Evolutionary conservation across 1,140 invertebrate genomes (phyloP), one percentile per base, ranked within the genome.

Genomic region (Lycorma delicatula): DNA sequence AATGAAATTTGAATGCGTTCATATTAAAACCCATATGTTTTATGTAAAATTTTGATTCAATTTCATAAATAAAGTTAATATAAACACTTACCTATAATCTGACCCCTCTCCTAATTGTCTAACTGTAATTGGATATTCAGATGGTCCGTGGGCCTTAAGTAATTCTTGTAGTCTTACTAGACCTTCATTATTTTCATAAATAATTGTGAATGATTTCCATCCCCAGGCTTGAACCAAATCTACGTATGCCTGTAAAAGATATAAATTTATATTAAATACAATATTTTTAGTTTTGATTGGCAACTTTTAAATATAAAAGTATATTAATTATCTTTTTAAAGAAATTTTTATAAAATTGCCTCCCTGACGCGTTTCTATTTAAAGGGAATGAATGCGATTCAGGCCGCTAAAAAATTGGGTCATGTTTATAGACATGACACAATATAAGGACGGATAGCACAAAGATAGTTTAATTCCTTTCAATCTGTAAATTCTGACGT

Each of bases 101-200:
- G 81, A 79, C 26, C 85, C 83, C 71, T 89, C 86, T 49, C 84
- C 85, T 20, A 91, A 73, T 67, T 91, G 88, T 57, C 86, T 76
- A 3, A 91, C 86, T 2, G 85, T 81, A 44, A 90, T 88, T 5
- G 87, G 87, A 72, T 85, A 83, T 63, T 89, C 86, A 28, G 84
- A 85, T 13, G 87, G 85, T 51, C 88, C 86, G 61, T 93, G 87
- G 9, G 89, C 86, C 74, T 95, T 95, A 9, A 98, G 77, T 34
- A 98, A 77, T 70, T 94, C 91, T 72, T 97, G 93, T 7, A 98
- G 77, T 52, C 92, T 80, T 22, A 96, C 87, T 56, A 98, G 75
- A 41, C 93, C 90, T 68, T 96, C 92, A 70, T 94, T 93, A 74
- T 89, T 91, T 73, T 97, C 93, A 71, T 96, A 97, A 55, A 97